A percentile compares a stretch with the other conserved stretches of the same genome.
Evolutionary conservation across 2,888 invertebrate genomes (phyloP).

Genomic region (Xestia rhomboidea): DNA sequence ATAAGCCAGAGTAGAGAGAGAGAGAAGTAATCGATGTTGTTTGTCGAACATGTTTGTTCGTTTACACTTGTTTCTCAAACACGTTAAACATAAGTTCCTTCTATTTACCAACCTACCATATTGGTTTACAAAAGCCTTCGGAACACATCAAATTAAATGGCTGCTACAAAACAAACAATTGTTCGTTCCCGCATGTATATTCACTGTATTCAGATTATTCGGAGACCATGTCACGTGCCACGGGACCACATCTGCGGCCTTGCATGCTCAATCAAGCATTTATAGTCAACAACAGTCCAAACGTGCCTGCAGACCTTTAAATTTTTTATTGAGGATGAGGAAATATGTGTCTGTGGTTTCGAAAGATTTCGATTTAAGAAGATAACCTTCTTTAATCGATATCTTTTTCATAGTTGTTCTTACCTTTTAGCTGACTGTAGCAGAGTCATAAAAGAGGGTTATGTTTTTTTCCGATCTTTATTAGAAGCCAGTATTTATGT

Average conservation of each 20-base stretch:
- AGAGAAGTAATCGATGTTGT: not conserved
- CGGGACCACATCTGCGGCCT: conserved; percentile 58
- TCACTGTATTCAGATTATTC: conserved; percentile 41
- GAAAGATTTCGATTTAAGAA: not conserved
- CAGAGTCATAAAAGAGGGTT: not conserved
- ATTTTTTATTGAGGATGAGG: conserved; percentile 31
- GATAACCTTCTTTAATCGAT: too few relatives aligned
- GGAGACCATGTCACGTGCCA: conserved; percentile 58
- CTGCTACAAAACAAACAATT: conserved; percentile 24
- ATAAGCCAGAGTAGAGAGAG: too few relatives aligned
- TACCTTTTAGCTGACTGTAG: not conserved
- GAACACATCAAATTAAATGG: conserved; percentile 35
- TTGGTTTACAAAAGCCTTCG: conserved; percentile 31
- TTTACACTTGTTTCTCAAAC: conserved; percentile 18
- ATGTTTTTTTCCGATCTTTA: not conserved
- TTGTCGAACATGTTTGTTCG: conserved; percentile 17
- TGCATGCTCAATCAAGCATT: conserved; percentile 65
- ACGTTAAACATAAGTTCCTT: conserved; percentile 12
- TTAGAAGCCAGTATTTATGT: not conserved
- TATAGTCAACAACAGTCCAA: conserved; percentile 57
- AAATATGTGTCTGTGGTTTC: conserved; percentile 34
- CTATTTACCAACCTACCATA: conserved; percentile 25
- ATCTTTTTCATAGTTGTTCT: too few relatives aligned
- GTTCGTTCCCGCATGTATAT: conserved; percentile 27
- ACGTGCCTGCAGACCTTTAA: conserved; percentile 49